These are phyloP conservation scores for Petrolisthes manimaculis DNA, from an alignment of 2,888 invertebrate genomes.

Conservation along the genomic window DNA sequence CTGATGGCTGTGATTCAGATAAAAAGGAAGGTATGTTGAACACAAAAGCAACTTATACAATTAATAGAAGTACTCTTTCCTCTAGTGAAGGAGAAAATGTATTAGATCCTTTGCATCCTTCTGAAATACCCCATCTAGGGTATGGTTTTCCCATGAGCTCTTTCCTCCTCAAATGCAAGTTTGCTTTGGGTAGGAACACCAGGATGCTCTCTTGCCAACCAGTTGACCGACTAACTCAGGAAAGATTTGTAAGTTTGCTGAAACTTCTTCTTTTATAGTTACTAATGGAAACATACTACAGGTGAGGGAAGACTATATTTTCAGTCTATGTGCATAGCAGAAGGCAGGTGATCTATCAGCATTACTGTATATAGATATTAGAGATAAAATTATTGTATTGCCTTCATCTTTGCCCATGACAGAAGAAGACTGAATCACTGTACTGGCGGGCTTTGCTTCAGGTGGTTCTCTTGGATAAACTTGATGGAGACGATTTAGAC, in stretches of 20 bases:
- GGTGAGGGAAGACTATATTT: no score
- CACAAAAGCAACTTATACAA: neutral
- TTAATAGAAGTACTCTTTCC: neutral
- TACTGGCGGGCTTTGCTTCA: conserved; percentile 55
- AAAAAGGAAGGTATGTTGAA: neutral
- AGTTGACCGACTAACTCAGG: conserved; percentile 38
- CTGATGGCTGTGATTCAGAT: neutral
- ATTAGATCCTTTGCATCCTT: conserved; percentile 44
- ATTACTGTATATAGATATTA: no score
- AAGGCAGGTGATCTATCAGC: no score
- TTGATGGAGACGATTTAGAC: conserved; percentile 15
- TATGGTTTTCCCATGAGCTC: conserved; percentile 44
- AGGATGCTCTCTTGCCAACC: conserved; percentile 54
- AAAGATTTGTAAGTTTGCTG: conserved; percentile 33
- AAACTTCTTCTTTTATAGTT: no score
- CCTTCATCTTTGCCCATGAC: neutral
- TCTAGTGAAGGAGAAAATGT: neutral
- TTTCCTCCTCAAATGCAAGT: conserved; percentile 21
- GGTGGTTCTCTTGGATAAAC: conserved; percentile 38
- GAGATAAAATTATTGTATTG: neutral
- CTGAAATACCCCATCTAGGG: conserved; percentile 36
- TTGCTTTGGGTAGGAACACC: conserved; percentile 42
- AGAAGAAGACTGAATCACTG: conserved; percentile 21
- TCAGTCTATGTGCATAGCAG: no score
- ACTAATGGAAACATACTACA: no score